These are phyloP conservation scores for Periphyllus acericola DNA, from an alignment of 2,888 invertebrate species.

Conservation along the genomic window DNA sequence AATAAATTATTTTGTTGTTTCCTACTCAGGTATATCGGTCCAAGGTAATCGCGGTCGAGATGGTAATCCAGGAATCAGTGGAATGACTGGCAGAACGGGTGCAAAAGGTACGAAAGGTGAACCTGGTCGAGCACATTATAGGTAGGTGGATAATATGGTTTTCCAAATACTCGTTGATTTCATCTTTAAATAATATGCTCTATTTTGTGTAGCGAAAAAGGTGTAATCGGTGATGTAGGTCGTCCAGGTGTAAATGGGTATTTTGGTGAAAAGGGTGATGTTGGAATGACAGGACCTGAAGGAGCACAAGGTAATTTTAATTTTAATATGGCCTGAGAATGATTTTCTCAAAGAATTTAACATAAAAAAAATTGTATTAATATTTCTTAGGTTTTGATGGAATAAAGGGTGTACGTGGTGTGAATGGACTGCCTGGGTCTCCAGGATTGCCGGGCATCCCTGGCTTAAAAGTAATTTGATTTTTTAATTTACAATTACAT, in stretches of 20 bases:
- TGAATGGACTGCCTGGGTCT: slow-evolving; percentile 69
- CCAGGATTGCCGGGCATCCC: slow-evolving; percentile 70
- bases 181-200: neutral
- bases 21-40: slow-evolving; percentile 69
- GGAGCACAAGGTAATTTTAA: slow-evolving; percentile 67
- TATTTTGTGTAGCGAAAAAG: slow-evolving; percentile 65
- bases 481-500: neutral
- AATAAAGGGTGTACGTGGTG: slow-evolving; percentile 66
- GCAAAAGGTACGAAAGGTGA: slow-evolving; percentile 73
- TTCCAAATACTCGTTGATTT: neutral
- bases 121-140: slow-evolving; percentile 71
- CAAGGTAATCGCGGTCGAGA: slow-evolving; percentile 72
- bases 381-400: slow-evolving; percentile 47
- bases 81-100: slow-evolving; percentile 73
- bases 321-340: neutral
- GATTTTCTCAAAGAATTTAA: neutral
- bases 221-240: slow-evolving; percentile 68
- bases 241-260: slow-evolving; percentile 66
- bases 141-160: slow-evolving; percentile 56
- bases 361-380: too few relatives aligned
- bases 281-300: slow-evolving; percentile 69
- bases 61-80: slow-evolving; percentile 74
- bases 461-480: slow-evolving; percentile 68
- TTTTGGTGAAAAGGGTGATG: slow-evolving; percentile 68
- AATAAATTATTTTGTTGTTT: neutral